phyloP scores from a whole-genome alignment of 2,113 vertebrate genomes.

The Oriolus oriolus region DNA sequence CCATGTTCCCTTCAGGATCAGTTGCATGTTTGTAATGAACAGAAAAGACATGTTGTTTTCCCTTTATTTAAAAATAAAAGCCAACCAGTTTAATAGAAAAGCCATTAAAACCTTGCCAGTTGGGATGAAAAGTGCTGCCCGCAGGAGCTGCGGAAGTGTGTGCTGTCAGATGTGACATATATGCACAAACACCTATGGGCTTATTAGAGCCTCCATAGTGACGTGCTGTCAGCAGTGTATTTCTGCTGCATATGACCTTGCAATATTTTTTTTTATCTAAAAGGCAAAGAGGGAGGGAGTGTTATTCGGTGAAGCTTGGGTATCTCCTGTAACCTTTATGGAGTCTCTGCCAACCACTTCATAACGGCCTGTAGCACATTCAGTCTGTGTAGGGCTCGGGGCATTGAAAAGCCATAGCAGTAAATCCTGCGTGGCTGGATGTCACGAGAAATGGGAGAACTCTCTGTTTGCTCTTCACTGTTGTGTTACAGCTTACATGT shows the following conservation, averaged over 20 bases:
- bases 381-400: neutral
- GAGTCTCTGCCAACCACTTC: neutral
- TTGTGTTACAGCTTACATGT: neutral
- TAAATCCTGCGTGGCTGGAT: conserved; percentile 18
- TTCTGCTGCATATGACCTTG: neutral
- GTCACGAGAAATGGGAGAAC: conserved; percentile 7
- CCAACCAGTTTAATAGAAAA: neutral
- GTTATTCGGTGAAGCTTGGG: neutral
- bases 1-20: neutral
- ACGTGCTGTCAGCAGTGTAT: neutral
- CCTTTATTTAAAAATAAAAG: neutral
- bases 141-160: neutral
- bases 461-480: conserved; percentile 18
- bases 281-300: neutral
- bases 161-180: neutral
- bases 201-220: neutral
- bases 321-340: neutral
- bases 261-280: neutral
- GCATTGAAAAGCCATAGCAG: neutral
- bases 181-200: neutral
- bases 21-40: neutral
- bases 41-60: neutral
- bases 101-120: neutral
- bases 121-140: conserved; percentile 15
- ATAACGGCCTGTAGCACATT: neutral